These are phyloP conservation scores for Astropecten irregularis DNA, from an alignment of 53 echinoderm and acorn worm species.

Conservation along the genomic window DNA sequence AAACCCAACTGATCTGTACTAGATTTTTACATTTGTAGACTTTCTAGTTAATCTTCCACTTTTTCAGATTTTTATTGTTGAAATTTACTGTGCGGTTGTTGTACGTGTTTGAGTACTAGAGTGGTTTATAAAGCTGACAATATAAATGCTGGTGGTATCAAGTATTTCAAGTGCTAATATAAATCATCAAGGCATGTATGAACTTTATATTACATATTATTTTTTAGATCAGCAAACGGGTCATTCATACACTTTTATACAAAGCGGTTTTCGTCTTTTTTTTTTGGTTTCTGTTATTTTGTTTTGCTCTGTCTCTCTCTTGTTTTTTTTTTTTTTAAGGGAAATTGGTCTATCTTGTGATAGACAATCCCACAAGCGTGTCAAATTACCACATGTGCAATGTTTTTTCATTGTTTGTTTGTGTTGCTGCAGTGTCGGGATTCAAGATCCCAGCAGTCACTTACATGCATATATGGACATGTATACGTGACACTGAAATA, in stretches of 20 bases:
- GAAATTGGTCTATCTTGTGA: conserved; percentile 24
- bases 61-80: conserved; percentile 53
- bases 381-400: conserved; percentile 60
- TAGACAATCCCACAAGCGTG: conserved; percentile 43
- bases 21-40: conserved; percentile 63
- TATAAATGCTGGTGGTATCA: conserved; percentile 56
- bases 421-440: conserved; percentile 20
- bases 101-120: conserved; percentile 62
- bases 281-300: too few relatives aligned
- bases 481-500: conserved; percentile 55
- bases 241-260: conserved; percentile 63
- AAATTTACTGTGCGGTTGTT: conserved; percentile 53
- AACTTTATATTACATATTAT: conserved; percentile 64
- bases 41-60: conserved; percentile 56
- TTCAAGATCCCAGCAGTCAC: background rate
- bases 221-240: conserved; percentile 63
- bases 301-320: too few relatives aligned
- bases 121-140: conserved; percentile 52
- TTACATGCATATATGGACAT: conserved; percentile 11
- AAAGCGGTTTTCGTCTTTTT: conserved; percentile 20
- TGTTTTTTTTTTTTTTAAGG: conserved; percentile 19
- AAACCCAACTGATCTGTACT: conserved; percentile 37
- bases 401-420: conserved; percentile 49
- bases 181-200: conserved; percentile 58
- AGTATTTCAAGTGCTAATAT: conserved; percentile 62